Evolutionary conservation across 1,140 invertebrate species (phyloP).

Genomic region (Ganaspis sp.): DNA sequence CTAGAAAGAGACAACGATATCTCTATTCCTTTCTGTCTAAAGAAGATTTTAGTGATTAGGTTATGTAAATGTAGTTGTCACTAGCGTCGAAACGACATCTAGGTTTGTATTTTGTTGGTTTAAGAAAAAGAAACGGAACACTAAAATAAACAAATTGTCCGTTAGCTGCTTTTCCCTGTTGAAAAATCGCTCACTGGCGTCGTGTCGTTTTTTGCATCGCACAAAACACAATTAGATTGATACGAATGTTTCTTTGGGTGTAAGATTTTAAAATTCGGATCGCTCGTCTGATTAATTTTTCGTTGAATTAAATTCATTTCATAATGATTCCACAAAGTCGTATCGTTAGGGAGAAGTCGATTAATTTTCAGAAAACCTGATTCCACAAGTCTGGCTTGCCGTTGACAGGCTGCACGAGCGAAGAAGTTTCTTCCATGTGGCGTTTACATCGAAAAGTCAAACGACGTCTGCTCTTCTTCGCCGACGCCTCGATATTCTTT

Average conservation of each 20-base stretch:
- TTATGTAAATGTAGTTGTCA: too few relatives aligned
- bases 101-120: too few relatives aligned
- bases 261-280: constrained; percentile 4
- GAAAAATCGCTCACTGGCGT: too few relatives aligned
- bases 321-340: constrained; percentile 28
- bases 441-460: constrained; percentile 29
- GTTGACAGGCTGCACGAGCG: constrained; percentile 29
- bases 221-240: constrained; percentile 10
- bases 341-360: constrained; percentile 12
- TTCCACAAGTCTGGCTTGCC: constrained; percentile 6
- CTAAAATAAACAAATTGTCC: too few relatives aligned
- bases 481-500: constrained; percentile 22
- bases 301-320: neutral
- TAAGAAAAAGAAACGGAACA: too few relatives aligned
- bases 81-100: too few relatives aligned
- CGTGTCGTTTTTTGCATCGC: too few relatives aligned
- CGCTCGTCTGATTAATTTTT: constrained; percentile 1
- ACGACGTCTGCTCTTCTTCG: constrained; percentile 24
- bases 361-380: constrained; percentile 29
- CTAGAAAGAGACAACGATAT: too few relatives aligned
- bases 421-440: constrained; percentile 28
- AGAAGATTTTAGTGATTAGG: too few relatives aligned
- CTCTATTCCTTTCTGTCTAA: too few relatives aligned
- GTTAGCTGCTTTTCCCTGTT: too few relatives aligned
- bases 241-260: neutral